These are phyloP conservation scores for Nemoura dubitans DNA, from an alignment of 2,888 invertebrate species.

Conservation along the genomic window DNA sequence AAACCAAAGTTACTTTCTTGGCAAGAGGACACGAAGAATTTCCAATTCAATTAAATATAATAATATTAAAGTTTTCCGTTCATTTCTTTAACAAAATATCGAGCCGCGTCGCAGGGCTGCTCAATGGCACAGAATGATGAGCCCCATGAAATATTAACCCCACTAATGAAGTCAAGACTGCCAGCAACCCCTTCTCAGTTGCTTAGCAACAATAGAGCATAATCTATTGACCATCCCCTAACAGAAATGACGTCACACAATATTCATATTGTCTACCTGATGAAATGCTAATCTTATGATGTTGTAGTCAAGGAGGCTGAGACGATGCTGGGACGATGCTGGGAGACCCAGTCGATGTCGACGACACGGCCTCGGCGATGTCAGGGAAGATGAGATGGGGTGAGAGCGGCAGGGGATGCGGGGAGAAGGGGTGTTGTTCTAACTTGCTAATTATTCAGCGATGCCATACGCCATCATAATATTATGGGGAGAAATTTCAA, in stretches of 20 bases:
- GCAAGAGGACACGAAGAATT: neutral
- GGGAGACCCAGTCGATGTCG: too few relatives aligned
- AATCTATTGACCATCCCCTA: constrained; percentile 38
- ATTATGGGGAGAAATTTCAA: constrained; percentile 41
- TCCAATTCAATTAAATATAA: neutral
- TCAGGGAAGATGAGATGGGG: constrained; percentile 17
- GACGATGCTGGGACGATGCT: neutral
- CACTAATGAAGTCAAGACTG: constrained; percentile 23
- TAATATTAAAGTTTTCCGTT: neutral
- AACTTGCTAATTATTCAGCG: constrained; percentile 49
- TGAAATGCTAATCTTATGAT: constrained; percentile 35
- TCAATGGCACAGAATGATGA: neutral
- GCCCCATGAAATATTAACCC: neutral
- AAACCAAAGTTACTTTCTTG: neutral
- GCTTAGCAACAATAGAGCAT: constrained; percentile 38
- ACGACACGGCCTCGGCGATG: neutral
- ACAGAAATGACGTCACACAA: constrained; percentile 31
- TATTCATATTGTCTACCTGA: constrained; percentile 40
- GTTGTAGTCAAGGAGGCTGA: neutral
- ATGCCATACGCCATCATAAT: constrained; percentile 41
- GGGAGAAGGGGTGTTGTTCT: constrained; percentile 45
- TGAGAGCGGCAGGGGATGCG: constrained; percentile 16
- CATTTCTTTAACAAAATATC: neutral
- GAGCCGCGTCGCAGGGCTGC: neutral
- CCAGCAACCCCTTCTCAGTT: constrained; percentile 28